A percentile compares a stretch with the other conserved stretches of the same genome.
phyloP scores from a whole-genome alignment of 2,888 invertebrate genomes.

The Platynereis dumerilii region DNA sequence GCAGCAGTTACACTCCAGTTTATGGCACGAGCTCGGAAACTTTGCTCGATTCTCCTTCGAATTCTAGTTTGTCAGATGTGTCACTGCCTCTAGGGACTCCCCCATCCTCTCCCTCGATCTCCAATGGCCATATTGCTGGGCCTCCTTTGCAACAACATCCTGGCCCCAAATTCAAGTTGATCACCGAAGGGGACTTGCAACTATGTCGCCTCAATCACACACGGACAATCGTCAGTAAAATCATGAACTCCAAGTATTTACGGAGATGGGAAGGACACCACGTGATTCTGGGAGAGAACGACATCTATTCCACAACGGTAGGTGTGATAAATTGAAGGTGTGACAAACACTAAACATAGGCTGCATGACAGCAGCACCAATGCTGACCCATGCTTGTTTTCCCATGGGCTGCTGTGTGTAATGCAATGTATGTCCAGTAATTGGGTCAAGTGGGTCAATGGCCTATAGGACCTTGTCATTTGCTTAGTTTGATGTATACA shows the following conservation, averaged over 20 bases:
- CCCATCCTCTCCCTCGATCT: slow-evolving; percentile 1
- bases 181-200: slow-evolving; percentile 76
- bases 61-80: neutral
- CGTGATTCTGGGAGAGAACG: slow-evolving; percentile 73
- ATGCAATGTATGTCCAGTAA: too few species aligned
- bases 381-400: too few species aligned
- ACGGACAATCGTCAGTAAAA: slow-evolving; percentile 79
- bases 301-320: slow-evolving; percentile 78
- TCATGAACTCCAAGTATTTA: slow-evolving; percentile 78
- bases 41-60: neutral
- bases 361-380: too few species aligned
- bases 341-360: too few species aligned
- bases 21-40: too few species aligned
- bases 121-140: slow-evolving; percentile 1
- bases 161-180: slow-evolving; percentile 70
- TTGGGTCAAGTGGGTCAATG: too few species aligned
- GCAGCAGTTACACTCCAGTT: too few species aligned
- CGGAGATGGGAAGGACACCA: slow-evolving; percentile 81
- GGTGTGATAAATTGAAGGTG: slow-evolving; percentile 55
- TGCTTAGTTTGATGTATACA: too few species aligned
- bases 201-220: slow-evolving; percentile 80
- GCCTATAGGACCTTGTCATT: too few species aligned
- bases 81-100: neutral
- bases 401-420: too few species aligned
- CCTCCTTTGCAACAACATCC: slow-evolving; percentile 10